Conservation (phyloP, 2,797 vertebrate genomes). For the Tapirus indicus region DNA sequence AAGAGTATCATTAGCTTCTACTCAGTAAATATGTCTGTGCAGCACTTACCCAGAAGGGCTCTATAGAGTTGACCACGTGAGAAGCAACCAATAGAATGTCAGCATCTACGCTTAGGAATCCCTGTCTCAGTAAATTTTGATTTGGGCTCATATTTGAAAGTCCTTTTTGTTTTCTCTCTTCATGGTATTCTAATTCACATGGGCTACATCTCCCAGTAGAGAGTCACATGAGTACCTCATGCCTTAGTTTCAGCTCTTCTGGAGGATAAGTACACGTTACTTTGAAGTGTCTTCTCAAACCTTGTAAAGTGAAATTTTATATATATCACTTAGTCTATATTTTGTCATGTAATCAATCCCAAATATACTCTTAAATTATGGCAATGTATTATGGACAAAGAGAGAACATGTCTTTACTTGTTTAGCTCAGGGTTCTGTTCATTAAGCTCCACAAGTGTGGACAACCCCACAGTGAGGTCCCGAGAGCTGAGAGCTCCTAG, state of each 20-base stretch:
- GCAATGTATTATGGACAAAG: neutral
- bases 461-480: neutral
- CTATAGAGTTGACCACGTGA: neutral
- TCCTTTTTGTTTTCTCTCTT: neutral
- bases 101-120: neutral
- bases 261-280: neutral
- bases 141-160: neutral
- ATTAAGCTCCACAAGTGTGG: rapidly evolving
- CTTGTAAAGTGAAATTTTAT: neutral
- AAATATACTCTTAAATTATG: neutral
- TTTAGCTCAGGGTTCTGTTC: neutral
- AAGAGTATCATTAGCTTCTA: neutral
- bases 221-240: neutral
- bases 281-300: neutral
- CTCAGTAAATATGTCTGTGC: neutral
- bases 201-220: neutral
- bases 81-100: neutral
- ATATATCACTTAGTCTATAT: neutral
- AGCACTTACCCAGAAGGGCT: neutral
- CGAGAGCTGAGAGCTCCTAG: neutral
- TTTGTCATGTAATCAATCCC: neutral
- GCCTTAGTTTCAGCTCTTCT: neutral
- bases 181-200: neutral
- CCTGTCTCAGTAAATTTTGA: neutral
- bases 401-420: neutral